Conservation (phyloP, 2,113 vertebrate species). For the Cricetomys ansorgei region DNA sequence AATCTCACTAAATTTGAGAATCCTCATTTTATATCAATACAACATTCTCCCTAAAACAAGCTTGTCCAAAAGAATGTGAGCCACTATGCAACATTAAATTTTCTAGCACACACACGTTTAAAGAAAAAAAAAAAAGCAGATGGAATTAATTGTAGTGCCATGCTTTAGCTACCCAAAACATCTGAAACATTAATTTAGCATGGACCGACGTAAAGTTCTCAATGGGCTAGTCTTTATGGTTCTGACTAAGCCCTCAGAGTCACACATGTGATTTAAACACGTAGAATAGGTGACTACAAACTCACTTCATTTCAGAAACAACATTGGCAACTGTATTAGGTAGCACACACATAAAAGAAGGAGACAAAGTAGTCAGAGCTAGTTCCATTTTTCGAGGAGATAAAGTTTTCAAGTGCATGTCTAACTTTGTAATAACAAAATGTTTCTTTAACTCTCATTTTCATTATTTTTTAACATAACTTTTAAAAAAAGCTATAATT, state of each 20-base stretch:
- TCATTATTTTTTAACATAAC: slow-evolving; percentile 8
- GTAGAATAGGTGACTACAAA: not conserved
- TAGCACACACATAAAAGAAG: not conserved
- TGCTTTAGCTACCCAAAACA: not conserved
- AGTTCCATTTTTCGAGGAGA: not conserved
- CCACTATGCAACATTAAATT: not conserved
- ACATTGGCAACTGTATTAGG: too few species aligned
- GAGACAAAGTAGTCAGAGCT: not conserved
- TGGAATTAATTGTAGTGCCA: not conserved
- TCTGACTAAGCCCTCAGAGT: slow-evolving; percentile 9
- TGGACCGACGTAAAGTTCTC: not conserved
- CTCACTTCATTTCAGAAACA: not conserved
- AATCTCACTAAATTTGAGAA: not conserved
- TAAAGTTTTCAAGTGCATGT: not conserved
- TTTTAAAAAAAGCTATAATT: not conserved
- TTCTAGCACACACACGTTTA: not conserved
- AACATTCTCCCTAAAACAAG: not conserved
- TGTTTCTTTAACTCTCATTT: not conserved
- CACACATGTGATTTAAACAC: not conserved
- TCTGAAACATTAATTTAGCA: not conserved
- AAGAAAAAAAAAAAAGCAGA: not conserved
- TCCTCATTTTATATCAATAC: not conserved
- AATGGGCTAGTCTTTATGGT: not conserved
- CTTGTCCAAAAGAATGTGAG: not conserved
- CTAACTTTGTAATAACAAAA: not conserved